A percentile compares a stretch with the other conserved stretches of the same genome.
These are phyloP conservation scores for Halocynthia aurantium DNA, from an alignment of 23 tunicate species.

Conservation along the genomic window DNA sequence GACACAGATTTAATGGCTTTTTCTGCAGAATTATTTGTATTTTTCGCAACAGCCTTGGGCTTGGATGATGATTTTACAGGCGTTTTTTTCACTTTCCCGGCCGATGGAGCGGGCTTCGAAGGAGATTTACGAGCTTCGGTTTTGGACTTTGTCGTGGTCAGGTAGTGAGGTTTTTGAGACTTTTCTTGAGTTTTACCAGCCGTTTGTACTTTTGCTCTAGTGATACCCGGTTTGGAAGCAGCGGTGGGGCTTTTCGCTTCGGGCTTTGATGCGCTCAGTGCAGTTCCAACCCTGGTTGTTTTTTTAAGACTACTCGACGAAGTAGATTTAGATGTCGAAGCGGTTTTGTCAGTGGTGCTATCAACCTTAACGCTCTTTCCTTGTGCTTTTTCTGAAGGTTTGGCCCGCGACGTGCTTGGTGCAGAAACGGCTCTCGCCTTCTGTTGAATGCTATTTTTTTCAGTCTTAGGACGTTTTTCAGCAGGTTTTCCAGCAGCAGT, in stretches of 20 bases:
- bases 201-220: slow-evolving; percentile 1
- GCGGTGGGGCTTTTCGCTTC: not conserved
- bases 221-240: not conserved
- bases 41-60: not conserved
- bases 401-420: not conserved
- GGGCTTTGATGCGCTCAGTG: slow-evolving; percentile 17
- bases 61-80: slow-evolving; percentile 5
- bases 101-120: not conserved
- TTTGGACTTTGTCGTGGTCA: slow-evolving; percentile 22
- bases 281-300: not conserved
- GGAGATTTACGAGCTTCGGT: slow-evolving; percentile 26
- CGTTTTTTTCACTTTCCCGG: slow-evolving; percentile 2
- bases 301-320: not conserved
- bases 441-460: not conserved
- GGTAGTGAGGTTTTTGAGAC: not conserved
- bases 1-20: slow-evolving; percentile 4
- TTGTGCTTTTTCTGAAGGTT: not conserved
- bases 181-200: slow-evolving; percentile 3
- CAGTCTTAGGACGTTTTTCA: slow-evolving; percentile 42
- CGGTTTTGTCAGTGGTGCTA: not conserved
- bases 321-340: not conserved
- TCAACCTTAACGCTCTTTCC: not conserved
- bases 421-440: too few species aligned
- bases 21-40: not conserved
- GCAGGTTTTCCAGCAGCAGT: slow-evolving; percentile 24